Conservation (phyloP, 2,113 vertebrate species). For the Pollimyrus isidori region DNA sequence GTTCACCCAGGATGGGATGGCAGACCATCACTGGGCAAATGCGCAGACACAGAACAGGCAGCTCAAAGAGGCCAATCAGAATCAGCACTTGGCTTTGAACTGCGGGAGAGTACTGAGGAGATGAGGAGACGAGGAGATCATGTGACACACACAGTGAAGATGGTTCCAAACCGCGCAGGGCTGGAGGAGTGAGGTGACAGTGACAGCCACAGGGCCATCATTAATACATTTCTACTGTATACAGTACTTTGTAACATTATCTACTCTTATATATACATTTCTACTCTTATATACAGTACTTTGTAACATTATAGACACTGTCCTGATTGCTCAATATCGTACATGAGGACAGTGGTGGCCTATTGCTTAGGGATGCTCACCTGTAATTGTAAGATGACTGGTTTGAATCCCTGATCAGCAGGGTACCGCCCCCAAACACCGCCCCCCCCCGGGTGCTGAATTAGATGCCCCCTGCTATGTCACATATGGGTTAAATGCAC, state of each 20-base stretch:
- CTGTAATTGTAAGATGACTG: too few relatives aligned
- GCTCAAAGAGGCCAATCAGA: background rate
- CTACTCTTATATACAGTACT: background rate
- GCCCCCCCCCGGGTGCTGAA: too few relatives aligned
- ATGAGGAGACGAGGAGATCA: background rate
- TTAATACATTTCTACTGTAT: background rate
- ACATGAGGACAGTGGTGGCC: too few relatives aligned
- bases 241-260: background rate
- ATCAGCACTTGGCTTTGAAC: background rate
- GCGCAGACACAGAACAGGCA: background rate
- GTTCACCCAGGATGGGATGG: background rate
- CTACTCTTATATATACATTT: too few relatives aligned
- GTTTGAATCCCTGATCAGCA: too few relatives aligned
- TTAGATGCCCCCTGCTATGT: too few relatives aligned
- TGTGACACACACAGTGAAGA: background rate
- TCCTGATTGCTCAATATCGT: background rate
- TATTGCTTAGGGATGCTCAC: too few relatives aligned
- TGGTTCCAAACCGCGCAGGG: background rate
- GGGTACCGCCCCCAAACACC: too few relatives aligned
- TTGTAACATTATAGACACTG: background rate
- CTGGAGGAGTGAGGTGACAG: background rate
- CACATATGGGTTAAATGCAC: too few relatives aligned
- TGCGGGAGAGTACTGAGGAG: background rate
- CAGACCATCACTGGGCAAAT: background rate
- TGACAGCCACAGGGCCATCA: background rate